Percentiles rank a stretch among this genome's conserved stretches.
Conservation (phyloP, 1,140 invertebrate genomes). For the Temnothorax curvispinosus region DNA sequence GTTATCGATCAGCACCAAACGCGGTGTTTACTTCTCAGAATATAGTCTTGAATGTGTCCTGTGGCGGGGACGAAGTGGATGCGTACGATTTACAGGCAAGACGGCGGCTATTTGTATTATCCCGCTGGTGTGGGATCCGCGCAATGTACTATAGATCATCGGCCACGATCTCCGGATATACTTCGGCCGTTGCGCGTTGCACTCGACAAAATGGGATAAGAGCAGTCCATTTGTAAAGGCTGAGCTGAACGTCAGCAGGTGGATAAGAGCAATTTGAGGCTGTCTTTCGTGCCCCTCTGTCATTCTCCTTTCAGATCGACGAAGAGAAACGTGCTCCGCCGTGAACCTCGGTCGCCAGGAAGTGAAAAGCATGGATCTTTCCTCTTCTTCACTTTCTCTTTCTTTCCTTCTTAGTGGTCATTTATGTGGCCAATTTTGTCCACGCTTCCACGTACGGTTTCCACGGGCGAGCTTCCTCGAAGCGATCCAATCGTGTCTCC, state of each 20-base stretch:
- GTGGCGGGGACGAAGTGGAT: background rate
- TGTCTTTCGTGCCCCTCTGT: constrained; percentile 59
- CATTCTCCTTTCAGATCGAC: constrained; percentile 48
- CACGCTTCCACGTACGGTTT: constrained; percentile 42
- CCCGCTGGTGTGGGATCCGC: constrained; percentile 17
- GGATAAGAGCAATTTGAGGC: constrained; percentile 61
- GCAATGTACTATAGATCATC: constrained; percentile 51
- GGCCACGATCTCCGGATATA: constrained; percentile 50
- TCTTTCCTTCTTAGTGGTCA: constrained; percentile 16
- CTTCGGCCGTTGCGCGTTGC: constrained; percentile 40
- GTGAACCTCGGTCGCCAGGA: constrained; percentile 43
- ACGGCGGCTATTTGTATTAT: constrained; percentile 46
- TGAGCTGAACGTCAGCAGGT: constrained; percentile 61
- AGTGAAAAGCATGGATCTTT: constrained; percentile 46
- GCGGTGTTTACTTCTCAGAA: background rate
- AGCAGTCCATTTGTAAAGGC: constrained; percentile 62
- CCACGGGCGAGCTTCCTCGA: constrained; percentile 30
- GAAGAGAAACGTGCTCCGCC: constrained; percentile 57
- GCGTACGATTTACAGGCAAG: constrained; percentile 39
- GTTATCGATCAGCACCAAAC: background rate
- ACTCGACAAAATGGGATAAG: constrained; percentile 70
- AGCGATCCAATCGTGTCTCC: constrained; percentile 53
- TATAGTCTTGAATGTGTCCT: background rate
- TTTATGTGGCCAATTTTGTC: constrained; percentile 36
- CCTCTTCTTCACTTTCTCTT: constrained; percentile 8